These are phyloP conservation scores for Drosophila repletoides DNA, from an alignment of 1,140 invertebrate species.

Conservation along the genomic window DNA sequence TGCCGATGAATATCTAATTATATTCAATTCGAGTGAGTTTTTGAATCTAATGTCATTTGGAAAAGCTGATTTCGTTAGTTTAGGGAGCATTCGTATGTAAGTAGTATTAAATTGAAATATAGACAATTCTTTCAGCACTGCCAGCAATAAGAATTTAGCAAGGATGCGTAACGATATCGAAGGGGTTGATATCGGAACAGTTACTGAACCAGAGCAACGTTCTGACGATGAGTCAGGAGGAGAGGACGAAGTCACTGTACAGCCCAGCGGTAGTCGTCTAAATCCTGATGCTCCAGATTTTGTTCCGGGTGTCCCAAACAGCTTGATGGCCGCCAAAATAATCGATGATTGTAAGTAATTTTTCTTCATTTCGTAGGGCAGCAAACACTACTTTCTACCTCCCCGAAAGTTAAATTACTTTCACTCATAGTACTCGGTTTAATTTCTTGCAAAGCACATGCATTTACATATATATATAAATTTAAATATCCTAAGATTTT, in stretches of 20 bases:
- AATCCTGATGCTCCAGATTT: constrained; percentile 62
- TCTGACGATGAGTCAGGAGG: background rate
- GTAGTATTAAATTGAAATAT: constrained; percentile 2
- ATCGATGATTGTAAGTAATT: constrained; percentile 49
- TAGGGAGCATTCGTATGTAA: background rate
- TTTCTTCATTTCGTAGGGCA: too few species aligned
- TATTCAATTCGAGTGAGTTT: background rate
- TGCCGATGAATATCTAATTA: too few species aligned
- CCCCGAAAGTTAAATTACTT: too few species aligned
- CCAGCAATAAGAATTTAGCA: constrained; percentile 2
- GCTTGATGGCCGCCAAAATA: constrained; percentile 42
- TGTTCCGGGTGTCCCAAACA: constrained; percentile 34
- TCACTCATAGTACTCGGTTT: too few species aligned
- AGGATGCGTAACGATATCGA: constrained; percentile 11
- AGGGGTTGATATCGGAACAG: background rate
- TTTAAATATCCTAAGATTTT: background rate
- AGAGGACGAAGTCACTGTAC: background rate
- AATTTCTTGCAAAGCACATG: too few species aligned
- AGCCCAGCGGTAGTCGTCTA: constrained; percentile 29
- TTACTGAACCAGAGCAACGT: background rate
- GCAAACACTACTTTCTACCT: too few species aligned
- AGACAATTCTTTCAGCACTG: constrained; percentile 2
- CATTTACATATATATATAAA: too few species aligned
- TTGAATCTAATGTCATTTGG: background rate
- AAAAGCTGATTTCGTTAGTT: background rate